Evolutionary conservation across 2,797 vertebrate species (phyloP).

Genomic region (Pogonophryne albipinna): DNA sequence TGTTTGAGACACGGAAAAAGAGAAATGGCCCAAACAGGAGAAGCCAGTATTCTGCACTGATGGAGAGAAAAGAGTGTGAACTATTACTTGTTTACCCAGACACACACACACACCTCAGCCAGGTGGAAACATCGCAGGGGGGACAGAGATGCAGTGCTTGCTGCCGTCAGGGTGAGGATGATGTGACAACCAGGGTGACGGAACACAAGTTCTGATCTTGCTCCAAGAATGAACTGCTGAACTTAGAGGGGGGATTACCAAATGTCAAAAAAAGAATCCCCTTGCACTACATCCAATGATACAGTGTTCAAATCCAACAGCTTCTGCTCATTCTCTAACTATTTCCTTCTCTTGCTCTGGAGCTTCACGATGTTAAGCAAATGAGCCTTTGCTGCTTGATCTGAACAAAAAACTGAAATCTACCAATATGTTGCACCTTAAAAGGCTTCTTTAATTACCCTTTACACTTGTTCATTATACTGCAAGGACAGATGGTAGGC

Average conservation of each 20-base stretch:
- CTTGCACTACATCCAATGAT: neutral
- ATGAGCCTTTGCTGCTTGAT: neutral
- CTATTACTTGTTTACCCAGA: conserved; percentile 48
- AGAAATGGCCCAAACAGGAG: conserved; percentile 69
- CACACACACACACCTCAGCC: conserved; percentile 28
- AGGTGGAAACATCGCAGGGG: conserved; percentile 51
- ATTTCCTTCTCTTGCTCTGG: neutral
- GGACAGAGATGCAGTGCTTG: conserved; percentile 54
- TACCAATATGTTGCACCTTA: neutral
- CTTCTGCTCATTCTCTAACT: neutral
- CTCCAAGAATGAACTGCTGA: conserved; percentile 37
- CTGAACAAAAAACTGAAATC: neutral
- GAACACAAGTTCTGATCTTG: conserved; percentile 42
- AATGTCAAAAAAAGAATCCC: neutral
- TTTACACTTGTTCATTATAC: neutral
- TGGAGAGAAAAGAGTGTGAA: conserved; percentile 42
- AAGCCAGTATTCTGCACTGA: conserved; percentile 61
- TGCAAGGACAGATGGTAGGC: neutral
- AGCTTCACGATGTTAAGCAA: neutral
- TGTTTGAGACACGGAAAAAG: conserved; percentile 57
- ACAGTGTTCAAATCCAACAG: neutral
- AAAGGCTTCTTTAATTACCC: neutral
- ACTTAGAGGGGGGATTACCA: conserved; percentile 5
- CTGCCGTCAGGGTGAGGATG: conserved; percentile 58
- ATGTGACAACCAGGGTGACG: conserved; percentile 57